Evolutionary conservation across 2,888 invertebrate genomes (phyloP).

Genomic region (Tridacna crocea): DNA sequence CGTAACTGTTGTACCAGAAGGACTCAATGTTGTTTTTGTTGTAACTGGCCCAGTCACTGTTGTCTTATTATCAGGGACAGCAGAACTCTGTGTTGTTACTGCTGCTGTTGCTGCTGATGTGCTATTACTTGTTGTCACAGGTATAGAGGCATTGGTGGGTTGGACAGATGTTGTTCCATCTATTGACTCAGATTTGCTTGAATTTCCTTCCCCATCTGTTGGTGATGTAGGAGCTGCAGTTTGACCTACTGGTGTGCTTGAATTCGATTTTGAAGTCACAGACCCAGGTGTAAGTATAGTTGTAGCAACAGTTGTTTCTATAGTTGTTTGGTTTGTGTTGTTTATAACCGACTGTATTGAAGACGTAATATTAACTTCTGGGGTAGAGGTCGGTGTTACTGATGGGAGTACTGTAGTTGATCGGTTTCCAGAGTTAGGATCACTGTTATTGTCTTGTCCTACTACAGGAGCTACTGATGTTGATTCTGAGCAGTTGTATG

Average conservation of each 20-base stretch:
- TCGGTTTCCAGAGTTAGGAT: background rate
- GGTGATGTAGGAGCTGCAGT: background rate
- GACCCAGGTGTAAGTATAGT: background rate
- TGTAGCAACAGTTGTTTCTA: background rate
- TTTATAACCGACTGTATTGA: background rate
- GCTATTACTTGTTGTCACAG: background rate
- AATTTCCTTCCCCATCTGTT: background rate
- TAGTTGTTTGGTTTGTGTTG: background rate
- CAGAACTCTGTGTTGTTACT: background rate
- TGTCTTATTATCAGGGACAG: background rate
- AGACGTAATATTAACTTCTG: background rate
- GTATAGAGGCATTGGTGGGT: background rate
- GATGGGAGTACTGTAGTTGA: background rate
- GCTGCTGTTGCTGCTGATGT: constrained; percentile 2
- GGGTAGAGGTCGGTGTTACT: background rate
- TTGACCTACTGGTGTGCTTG: background rate
- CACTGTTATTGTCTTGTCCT: too few species aligned
- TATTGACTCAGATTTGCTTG: background rate
- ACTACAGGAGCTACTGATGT: too few species aligned
- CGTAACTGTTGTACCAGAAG: background rate
- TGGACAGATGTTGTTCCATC: too few species aligned
- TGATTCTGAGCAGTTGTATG: too few species aligned
- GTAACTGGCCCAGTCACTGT: background rate
- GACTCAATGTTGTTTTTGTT: background rate
- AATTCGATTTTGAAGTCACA: background rate